Evolutionary conservation across 2,113 vertebrate genomes (phyloP), one percentile per base, ranked within the genome.

Genomic region (Rutilus rutilus): DNA sequence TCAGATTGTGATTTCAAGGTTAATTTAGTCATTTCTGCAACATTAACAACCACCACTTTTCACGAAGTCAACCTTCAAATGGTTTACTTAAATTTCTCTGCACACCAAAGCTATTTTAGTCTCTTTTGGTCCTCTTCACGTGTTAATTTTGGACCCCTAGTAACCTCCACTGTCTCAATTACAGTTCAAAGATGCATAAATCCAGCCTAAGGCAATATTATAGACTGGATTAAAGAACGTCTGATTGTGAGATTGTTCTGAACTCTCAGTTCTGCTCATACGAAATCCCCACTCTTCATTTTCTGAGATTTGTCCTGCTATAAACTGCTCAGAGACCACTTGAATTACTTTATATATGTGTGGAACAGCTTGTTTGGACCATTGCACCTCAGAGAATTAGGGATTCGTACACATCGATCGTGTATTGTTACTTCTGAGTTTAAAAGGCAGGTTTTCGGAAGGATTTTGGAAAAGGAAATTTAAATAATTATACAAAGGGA

Each of bases 41-140:
- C 39, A 74, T 74, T 25, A 4, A 74, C 71, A 47, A 21, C 39
- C 1, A 3, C 33, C 10, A 5, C 33, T 11, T 23, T 69, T 39
- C 36, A 36, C 8, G 2, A 39, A 23, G 19, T 42, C 67, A 71
- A 42, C 4, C 67, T 71, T 5, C 67, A 71, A 42, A 23, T 69
- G 33, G 19, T 71, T 71, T 71, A 71, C 67, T 62, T 25, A 12
- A 25, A 12, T 62, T 62, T 62, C 10, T 62, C 23, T 62, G n/a
- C 59, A 62, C 23, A 23, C 67, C 67, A 71, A 71, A 42, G 67
- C 36, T n/a, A 42, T 73, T 71, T 71, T 10, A 42, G 69, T 73
- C 21, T 73, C 33, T 39, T 57, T 57, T 39, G 5, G 10, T 21
- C 54, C 54, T 23, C 19, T 23, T 57, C 21, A 25, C 6, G 4